phyloP scores from a whole-genome alignment of 2,888 invertebrate genomes.

The Neoascia interrupta region DNA sequence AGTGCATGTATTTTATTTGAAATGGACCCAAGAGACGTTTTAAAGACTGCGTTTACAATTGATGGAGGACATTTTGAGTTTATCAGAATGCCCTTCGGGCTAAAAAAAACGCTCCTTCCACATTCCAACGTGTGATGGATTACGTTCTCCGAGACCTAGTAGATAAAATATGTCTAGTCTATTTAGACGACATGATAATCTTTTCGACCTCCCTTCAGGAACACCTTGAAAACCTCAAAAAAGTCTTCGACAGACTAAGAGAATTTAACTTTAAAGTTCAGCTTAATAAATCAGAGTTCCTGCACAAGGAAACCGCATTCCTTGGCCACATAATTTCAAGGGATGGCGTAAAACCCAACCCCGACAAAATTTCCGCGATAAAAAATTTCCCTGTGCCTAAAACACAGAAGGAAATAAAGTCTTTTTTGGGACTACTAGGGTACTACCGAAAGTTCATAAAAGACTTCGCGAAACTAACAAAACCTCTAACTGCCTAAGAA shows the following conservation, averaged over 20 bases:
- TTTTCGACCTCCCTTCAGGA: constrained; percentile 23
- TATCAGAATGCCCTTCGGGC: constrained; percentile 8
- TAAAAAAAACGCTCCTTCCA: constrained; percentile 13
- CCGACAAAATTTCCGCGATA: constrained; percentile 2
- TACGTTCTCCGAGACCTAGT: background rate
- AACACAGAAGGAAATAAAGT: background rate
- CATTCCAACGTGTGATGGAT: constrained; percentile 15
- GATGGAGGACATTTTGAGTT: background rate
- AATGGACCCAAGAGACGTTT: too few species aligned
- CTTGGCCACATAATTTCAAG: background rate
- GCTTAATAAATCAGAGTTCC: constrained; percentile 13
- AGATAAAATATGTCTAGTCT: background rate
- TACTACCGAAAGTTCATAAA: background rate
- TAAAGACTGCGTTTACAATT: constrained; percentile 12
- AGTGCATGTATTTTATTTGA: constrained; percentile 7
- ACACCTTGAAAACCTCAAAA: constrained; percentile 1
- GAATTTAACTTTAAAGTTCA: constrained; percentile 5
- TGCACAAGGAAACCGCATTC: constrained; percentile 1
- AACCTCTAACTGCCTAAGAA: background rate
- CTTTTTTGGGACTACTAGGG: background rate
- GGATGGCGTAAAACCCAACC: constrained; percentile 10
- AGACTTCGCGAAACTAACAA: background rate
- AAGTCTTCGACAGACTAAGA: background rate
- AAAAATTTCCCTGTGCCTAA: background rate
- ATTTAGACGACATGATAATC: constrained; percentile 9